These are phyloP conservation scores for Callyntrura guangdongensis DNA, from an alignment of 2,888 invertebrate genomes.

Conservation along the genomic window DNA sequence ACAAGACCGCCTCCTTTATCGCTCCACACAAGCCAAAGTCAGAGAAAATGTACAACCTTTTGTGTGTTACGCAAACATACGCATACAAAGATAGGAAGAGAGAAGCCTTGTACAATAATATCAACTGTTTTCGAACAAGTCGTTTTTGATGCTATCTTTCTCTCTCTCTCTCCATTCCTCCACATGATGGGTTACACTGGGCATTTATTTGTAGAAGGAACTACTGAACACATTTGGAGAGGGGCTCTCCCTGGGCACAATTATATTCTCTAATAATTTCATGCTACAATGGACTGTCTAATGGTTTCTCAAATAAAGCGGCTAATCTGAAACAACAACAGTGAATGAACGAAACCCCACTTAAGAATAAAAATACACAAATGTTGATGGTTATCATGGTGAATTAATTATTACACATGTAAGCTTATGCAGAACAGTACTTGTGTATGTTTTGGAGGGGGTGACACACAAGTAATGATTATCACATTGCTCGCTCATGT, in stretches of 20 bases:
- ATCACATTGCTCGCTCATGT: not conserved
- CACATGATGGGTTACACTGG: too few species aligned
- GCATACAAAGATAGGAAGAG: conserved; percentile 5
- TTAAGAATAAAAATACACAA: too few species aligned
- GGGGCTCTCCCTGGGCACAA: not conserved
- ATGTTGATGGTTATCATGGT: too few species aligned
- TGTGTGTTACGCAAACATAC: not conserved
- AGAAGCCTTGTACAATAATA: not conserved
- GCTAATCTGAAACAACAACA: not conserved
- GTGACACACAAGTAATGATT: not conserved
- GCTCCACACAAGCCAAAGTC: too few species aligned
- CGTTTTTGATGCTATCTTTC: not conserved
- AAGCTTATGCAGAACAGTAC: not conserved
- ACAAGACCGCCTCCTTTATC: conserved; percentile 30
- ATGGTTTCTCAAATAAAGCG: not conserved
- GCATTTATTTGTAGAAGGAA: conserved; percentile 49
- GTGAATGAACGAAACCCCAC: not conserved
- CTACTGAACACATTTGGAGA: not conserved
- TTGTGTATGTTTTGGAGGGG: too few species aligned
- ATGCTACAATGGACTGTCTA: conserved; percentile 3
- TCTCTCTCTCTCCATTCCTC: not conserved
- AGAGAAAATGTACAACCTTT: not conserved
- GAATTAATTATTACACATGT: not conserved
- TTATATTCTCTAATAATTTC: conserved; percentile 20
- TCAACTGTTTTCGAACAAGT: not conserved